These are phyloP conservation scores for Rhinogobius similis DNA, from an alignment of 2,113 vertebrate species.

Conservation along the genomic window DNA sequence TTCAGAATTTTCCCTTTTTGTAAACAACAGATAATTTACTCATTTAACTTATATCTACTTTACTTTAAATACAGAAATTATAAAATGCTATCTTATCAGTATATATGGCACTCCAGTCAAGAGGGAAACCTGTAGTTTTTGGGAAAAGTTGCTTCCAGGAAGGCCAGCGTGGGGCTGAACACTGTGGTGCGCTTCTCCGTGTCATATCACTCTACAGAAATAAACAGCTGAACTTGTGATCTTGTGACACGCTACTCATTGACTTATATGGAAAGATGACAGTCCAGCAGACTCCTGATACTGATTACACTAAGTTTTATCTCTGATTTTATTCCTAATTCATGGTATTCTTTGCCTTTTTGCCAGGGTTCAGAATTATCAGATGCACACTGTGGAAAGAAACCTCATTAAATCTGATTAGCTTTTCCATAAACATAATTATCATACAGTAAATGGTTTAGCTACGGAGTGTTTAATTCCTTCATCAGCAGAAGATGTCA, in stretches of 20 bases:
- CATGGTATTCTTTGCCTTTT: constrained; percentile 16
- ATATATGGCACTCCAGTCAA: background rate
- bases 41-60: too few species aligned
- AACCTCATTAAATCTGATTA: background rate
- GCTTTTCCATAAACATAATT: background rate
- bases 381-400: constrained; percentile 10
- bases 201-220: constrained; percentile 40
- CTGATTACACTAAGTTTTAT: constrained; percentile 54
- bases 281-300: constrained; percentile 32
- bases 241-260: constrained; percentile 70
- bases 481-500: constrained; percentile 5
- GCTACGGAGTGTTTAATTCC: background rate
- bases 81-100: background rate
- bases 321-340: constrained; percentile 51
- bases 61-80: background rate
- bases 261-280: constrained; percentile 47
- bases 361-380: constrained; percentile 54
- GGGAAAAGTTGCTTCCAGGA: constrained; percentile 46
- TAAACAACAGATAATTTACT: too few species aligned
- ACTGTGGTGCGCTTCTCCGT: constrained; percentile 24
- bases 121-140: background rate
- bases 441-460: background rate
- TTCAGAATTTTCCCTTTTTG: too few species aligned
- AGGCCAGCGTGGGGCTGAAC: constrained; percentile 22
- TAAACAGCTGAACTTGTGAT: constrained; percentile 36